phyloP scores from a whole-genome alignment of 2,113 vertebrate species.

The Aspiorhynchus laticeps region DNA sequence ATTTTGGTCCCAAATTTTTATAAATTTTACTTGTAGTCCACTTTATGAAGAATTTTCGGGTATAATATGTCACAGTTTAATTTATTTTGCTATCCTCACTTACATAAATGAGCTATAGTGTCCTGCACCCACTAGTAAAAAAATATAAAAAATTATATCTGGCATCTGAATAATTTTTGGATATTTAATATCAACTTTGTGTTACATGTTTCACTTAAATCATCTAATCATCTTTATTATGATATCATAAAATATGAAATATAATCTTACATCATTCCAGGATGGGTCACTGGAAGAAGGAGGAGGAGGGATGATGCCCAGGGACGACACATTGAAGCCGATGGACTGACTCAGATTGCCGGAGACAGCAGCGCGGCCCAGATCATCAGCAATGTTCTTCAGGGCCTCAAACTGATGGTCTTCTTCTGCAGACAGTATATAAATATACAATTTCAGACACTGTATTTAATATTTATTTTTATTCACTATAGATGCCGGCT shows the following conservation, averaged over 20 bases:
- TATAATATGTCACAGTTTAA: too few relatives aligned
- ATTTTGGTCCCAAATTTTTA: too few relatives aligned
- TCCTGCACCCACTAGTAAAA: too few relatives aligned
- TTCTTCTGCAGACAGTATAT: constrained; percentile 53
- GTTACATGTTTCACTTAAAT: neutral
- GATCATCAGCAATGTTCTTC: constrained; percentile 68
- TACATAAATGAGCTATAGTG: too few relatives aligned
- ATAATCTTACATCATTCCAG: constrained; percentile 76
- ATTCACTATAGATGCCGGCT: neutral
- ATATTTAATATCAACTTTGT: neutral
- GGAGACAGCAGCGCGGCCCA: constrained; percentile 79
- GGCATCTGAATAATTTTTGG: too few relatives aligned
- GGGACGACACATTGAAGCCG: constrained; percentile 78
- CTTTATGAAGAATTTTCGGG: too few relatives aligned
- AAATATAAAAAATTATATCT: too few relatives aligned
- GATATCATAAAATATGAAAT: neutral
- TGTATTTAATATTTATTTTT: neutral
- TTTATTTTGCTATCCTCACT: too few relatives aligned
- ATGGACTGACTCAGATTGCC: constrained; percentile 77
- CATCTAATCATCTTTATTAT: too few relatives aligned
- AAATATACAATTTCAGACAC: neutral
- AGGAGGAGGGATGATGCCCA: constrained; percentile 75
- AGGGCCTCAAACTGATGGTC: constrained; percentile 63
- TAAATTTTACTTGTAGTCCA: too few relatives aligned
- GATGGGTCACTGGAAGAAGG: constrained; percentile 76